phyloP scores from a whole-genome alignment of 2,797 vertebrate species.

The Hippopotamyrus pictus region DNA sequence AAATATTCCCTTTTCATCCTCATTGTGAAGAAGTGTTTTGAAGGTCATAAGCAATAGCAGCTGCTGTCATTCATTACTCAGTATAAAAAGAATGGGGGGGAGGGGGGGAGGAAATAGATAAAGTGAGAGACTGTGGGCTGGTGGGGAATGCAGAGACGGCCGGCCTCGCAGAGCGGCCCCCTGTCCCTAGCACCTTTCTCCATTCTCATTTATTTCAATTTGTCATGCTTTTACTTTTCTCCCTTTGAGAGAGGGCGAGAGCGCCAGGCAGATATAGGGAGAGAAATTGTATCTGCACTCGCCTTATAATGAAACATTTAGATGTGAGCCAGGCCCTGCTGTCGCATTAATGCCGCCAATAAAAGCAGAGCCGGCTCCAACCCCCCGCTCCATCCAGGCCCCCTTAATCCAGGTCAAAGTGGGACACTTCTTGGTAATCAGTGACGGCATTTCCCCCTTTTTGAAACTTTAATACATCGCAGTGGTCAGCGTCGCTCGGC shows the following conservation, averaged over 20 bases:
- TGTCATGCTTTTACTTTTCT: constrained; percentile 65
- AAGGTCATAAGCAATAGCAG: constrained; percentile 42
- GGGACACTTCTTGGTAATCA: constrained; percentile 35
- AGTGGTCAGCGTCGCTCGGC: neutral
- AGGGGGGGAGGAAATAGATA: constrained; percentile 13
- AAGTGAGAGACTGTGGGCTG: constrained; percentile 10
- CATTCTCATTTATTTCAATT: constrained; percentile 76
- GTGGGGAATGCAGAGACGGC: neutral
- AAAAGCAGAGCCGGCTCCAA: constrained; percentile 25
- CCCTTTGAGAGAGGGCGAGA: constrained; percentile 52
- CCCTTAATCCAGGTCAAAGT: constrained; percentile 20
- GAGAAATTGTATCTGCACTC: constrained; percentile 61
- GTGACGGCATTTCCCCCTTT: constrained; percentile 2
- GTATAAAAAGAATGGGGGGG: constrained; percentile 30
- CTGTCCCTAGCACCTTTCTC: constrained; percentile 37
- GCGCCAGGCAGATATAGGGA: constrained; percentile 51
- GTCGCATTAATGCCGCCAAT: constrained; percentile 53
- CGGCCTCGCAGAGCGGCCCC: constrained; percentile 23
- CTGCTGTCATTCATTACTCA: constrained; percentile 21
- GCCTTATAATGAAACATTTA: constrained; percentile 69
- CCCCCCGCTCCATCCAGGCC: constrained; percentile 18
- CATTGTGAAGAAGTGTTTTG: constrained; percentile 41
- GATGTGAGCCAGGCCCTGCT: constrained; percentile 58
- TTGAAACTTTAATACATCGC: neutral
- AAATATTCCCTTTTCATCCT: constrained; percentile 35